phyloP scores from a whole-genome alignment of 2,888 invertebrate genomes.

The Rhogogaster chlorosoma region DNA sequence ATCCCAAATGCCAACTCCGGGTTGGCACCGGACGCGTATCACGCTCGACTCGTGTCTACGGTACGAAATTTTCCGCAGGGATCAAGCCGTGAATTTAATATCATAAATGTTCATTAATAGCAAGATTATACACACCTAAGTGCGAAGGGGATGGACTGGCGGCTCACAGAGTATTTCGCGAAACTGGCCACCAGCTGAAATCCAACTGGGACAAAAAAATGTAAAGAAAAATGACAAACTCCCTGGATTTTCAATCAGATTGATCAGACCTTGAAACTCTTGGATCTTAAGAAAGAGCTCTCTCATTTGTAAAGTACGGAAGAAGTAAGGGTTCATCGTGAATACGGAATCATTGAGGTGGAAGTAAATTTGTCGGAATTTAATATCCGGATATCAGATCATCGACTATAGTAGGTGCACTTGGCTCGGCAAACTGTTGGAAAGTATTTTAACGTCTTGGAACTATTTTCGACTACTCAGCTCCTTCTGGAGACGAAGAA shows the following conservation, averaged over 20 bases:
- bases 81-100: neutral
- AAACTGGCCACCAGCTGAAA: neutral
- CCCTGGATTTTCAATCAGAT: neutral
- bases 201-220: too few relatives aligned
- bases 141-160: neutral
- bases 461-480: slow-evolving; percentile 45
- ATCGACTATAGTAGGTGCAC: neutral
- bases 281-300: neutral
- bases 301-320: neutral
- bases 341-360: neutral
- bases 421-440: slow-evolving; percentile 10
- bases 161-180: neutral
- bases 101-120: slow-evolving; percentile 26
- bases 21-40: neutral
- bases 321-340: neutral
- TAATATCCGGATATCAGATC: slow-evolving; percentile 43
- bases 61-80: neutral
- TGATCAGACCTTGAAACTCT: neutral
- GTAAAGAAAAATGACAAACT: too few relatives aligned
- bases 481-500: neutral
- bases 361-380: slow-evolving; percentile 30
- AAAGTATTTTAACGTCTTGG: slow-evolving; percentile 36
- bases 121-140: neutral
- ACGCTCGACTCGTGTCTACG: too few relatives aligned
- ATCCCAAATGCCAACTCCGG: neutral